These are phyloP conservation scores for Lamellibrachia luymesi DNA, from an alignment of 1,140 invertebrate species.

Conservation along the genomic window DNA sequence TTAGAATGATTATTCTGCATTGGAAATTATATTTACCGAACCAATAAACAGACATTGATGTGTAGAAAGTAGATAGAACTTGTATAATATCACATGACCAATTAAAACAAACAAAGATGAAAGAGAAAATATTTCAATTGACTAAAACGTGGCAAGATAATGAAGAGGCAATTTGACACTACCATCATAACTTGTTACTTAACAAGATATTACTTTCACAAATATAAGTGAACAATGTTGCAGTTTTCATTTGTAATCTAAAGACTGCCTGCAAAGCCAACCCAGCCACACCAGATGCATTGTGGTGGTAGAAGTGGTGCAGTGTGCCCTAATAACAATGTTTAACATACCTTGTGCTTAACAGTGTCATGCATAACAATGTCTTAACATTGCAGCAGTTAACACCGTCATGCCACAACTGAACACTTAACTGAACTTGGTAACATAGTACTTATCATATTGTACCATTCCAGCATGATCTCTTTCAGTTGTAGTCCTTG, in stretches of 20 bases:
- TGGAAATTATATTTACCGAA: background rate
- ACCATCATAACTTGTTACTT: background rate
- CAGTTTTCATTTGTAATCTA: background rate
- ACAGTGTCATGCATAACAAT: background rate
- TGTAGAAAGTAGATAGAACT: background rate
- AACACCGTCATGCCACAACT: background rate
- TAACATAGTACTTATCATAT: background rate
- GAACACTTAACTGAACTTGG: background rate
- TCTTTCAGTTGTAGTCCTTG: background rate
- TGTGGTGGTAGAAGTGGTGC: background rate
- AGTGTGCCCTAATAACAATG: background rate
- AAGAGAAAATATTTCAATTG: too few relatives aligned
- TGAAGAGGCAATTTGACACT: background rate
- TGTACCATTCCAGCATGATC: background rate
- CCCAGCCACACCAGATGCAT: background rate
- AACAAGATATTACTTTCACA: background rate
- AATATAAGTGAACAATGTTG: too few relatives aligned
- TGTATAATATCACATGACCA: too few relatives aligned
- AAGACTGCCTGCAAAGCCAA: background rate
- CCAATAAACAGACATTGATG: background rate
- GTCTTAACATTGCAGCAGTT: background rate
- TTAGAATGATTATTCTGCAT: background rate
- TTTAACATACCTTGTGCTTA: background rate
- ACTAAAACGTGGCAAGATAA: too few relatives aligned
- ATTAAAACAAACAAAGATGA: too few relatives aligned